Percentiles rank a stretch among this genome's conserved stretches.
Evolutionary conservation across 2,113 vertebrate genomes (phyloP).

Genomic region (Actenoides hombroni): DNA sequence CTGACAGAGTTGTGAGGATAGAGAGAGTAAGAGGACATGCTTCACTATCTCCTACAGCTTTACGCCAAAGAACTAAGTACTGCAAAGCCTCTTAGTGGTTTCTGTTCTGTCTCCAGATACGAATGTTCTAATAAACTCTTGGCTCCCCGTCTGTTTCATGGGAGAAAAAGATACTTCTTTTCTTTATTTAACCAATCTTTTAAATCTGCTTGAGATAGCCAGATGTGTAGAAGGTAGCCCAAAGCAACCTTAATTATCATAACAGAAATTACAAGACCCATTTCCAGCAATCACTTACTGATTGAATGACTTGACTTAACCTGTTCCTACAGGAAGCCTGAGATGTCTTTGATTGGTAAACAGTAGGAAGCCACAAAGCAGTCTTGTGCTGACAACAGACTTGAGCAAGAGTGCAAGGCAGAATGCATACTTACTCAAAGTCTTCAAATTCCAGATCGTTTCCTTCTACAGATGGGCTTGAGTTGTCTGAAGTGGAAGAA

Average conservation of each 20-base stretch:
- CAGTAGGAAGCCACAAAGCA: neutral
- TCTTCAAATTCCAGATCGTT: conserved; percentile 97
- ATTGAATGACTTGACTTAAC: neutral
- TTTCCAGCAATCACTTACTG: neutral
- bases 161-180: neutral
- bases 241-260: neutral
- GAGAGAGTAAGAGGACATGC: neutral
- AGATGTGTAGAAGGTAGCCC: neutral
- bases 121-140: neutral
- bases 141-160: neutral
- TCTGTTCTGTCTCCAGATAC: neutral
- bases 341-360: neutral
- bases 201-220: neutral
- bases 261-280: neutral
- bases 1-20: neutral
- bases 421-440: conserved; percentile 86
- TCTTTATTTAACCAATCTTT: neutral
- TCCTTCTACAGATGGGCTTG: conserved; percentile 85
- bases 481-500: conserved; percentile 80
- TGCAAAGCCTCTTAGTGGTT: neutral
- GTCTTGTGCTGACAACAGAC: neutral
- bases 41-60: neutral
- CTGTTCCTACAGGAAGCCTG: neutral
- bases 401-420: neutral
- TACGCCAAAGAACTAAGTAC: neutral